These are phyloP conservation scores for Stegastes partitus DNA, from an alignment of 2,113 vertebrate species.

Conservation along the genomic window DNA sequence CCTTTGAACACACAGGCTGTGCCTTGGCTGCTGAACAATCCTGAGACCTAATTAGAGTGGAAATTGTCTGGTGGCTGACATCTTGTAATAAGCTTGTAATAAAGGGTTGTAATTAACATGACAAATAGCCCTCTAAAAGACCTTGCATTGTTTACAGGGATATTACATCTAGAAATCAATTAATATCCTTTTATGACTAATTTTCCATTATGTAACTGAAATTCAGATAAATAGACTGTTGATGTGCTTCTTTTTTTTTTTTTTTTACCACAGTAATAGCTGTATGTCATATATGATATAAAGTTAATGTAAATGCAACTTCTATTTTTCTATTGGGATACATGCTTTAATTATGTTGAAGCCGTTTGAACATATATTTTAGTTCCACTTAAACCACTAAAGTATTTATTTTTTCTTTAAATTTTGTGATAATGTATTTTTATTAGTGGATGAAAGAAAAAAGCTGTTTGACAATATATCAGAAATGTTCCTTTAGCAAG, in stretches of 20 bases:
- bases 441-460: too few relatives aligned
- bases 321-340: not conserved
- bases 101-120: slow-evolving; percentile 8
- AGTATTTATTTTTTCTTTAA: too few relatives aligned
- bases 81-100: slow-evolving; percentile 1
- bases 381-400: too few relatives aligned
- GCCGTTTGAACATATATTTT: too few relatives aligned
- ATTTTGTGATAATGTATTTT: too few relatives aligned
- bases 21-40: not conserved
- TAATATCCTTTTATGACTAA: slow-evolving; percentile 17
- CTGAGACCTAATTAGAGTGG: slow-evolving; percentile 15
- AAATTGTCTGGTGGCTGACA: slow-evolving; percentile 3
- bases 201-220: not conserved
- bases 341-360: not conserved
- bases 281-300: not conserved
- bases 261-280: not conserved
- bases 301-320: not conserved
- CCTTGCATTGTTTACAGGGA: not conserved
- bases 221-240: not conserved
- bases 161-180: slow-evolving; percentile 25
- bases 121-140: slow-evolving; percentile 20
- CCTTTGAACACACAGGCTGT: not conserved
- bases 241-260: too few relatives aligned
- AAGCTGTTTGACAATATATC: too few relatives aligned
- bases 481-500: too few relatives aligned